Conservation (phyloP, 2,888 invertebrate genomes). For the Dolichopus griseipennis region DNA sequence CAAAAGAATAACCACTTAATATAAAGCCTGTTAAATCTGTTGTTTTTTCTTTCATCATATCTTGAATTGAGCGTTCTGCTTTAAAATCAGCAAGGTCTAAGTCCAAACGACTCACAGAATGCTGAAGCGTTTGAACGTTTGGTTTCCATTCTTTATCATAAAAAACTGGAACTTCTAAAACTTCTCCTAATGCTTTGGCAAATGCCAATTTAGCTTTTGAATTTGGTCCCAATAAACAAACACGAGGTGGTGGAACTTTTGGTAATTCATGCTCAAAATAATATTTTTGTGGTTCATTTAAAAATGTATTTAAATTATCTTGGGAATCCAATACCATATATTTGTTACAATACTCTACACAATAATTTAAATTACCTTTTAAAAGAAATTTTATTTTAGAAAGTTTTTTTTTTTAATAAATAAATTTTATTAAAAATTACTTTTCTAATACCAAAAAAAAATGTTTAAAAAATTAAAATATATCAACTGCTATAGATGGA, state of each 20-base stretch:
- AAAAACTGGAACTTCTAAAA: constrained; percentile 38
- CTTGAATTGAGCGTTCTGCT: constrained; percentile 7
- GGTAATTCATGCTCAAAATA: constrained; percentile 44
- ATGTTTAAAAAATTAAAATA: too few relatives aligned
- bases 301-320: constrained; percentile 46
- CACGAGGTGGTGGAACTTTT: constrained; percentile 45
- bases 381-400: too few relatives aligned
- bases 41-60: constrained; percentile 8
- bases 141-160: constrained; percentile 11
- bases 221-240: constrained; percentile 51
- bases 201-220: constrained; percentile 50
- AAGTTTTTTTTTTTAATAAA: too few relatives aligned
- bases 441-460: too few relatives aligned
- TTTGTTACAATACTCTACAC: constrained; percentile 47
- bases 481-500: too few relatives aligned
- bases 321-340: constrained; percentile 48
- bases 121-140: constrained; percentile 7
- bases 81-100: background rate
- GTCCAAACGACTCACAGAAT: background rate
- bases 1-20: constrained; percentile 16
- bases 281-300: constrained; percentile 46
- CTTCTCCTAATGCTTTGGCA: constrained; percentile 46
- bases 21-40: constrained; percentile 11
- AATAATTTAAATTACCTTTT: constrained; percentile 37
- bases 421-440: too few relatives aligned